Evolutionary conservation across 1,140 invertebrate species (phyloP).

Genomic region (Drosophila pruinosa): DNA sequence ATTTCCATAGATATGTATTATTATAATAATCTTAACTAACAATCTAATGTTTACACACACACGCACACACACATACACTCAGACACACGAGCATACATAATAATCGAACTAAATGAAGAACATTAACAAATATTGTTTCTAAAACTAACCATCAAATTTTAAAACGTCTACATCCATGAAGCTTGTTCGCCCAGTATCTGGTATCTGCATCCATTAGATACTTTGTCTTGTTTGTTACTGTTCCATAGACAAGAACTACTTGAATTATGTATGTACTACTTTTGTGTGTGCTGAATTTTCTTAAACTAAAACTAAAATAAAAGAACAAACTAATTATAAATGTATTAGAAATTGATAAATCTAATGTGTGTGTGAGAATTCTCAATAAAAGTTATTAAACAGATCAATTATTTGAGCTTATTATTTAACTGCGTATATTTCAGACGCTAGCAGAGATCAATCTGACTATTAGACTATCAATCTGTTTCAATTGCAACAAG

Average conservation of each 20-base stretch:
- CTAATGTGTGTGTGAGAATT: conserved; percentile 43
- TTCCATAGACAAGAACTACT: conserved; percentile 7
- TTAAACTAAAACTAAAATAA: conserved; percentile 1
- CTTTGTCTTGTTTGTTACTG: conserved; percentile 33
- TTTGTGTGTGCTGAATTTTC: conserved; percentile 48
- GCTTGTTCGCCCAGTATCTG: background rate
- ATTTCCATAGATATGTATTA: conserved; percentile 54
- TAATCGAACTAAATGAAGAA: conserved; percentile 6
- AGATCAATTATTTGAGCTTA: background rate
- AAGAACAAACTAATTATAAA: conserved; percentile 29
- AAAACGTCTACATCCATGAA: background rate
- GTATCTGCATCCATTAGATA: conserved; percentile 29
- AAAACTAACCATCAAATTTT: background rate
- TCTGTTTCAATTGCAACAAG: too few species aligned
- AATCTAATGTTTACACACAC: conserved; percentile 29
- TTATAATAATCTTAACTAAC: conserved; percentile 55
- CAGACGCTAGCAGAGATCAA: too few species aligned
- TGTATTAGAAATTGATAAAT: conserved; percentile 42
- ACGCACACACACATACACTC: conserved; percentile 11
- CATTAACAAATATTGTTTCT: conserved; percentile 2
- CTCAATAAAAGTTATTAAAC: conserved; percentile 44
- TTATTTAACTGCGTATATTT: too few species aligned
- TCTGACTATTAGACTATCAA: too few species aligned
- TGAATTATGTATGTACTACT: conserved; percentile 41
- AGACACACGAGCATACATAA: background rate